phyloP scores from a whole-genome alignment of 2,888 invertebrate genomes.

The Argyresthia albistria region DNA sequence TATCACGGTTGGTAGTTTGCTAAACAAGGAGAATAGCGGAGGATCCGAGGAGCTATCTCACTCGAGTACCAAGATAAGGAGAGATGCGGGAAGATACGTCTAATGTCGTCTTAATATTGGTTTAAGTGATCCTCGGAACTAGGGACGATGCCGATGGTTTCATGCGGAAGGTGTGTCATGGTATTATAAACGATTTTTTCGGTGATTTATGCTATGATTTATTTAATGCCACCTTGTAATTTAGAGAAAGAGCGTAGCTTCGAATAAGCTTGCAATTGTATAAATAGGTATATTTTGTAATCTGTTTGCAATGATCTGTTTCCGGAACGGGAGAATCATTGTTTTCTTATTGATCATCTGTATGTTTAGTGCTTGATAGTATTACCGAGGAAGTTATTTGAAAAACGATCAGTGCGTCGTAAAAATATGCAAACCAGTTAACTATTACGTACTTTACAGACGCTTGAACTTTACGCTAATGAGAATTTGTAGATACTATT shows the following conservation, averaged over 20 bases:
- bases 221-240: no score
- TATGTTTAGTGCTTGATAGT: no score
- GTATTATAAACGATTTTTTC: background rate
- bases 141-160: background rate
- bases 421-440: background rate
- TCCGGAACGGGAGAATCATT: no score
- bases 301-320: no score
- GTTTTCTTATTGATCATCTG: no score
- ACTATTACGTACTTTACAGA: background rate
- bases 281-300: no score
- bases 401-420: background rate
- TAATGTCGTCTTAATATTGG: conserved; percentile 20
- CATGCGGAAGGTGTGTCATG: background rate
- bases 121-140: conserved; percentile 15
- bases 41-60: no score
- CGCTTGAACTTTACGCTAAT: no score
- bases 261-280: no score
- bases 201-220: no score
- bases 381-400: background rate
- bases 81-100: conserved; percentile 10
- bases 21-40: background rate
- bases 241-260: no score
- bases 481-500: no score
- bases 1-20: background rate
- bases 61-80: background rate